Evolutionary conservation across 1,140 invertebrate genomes (phyloP).

Genomic region (Ylistrum balloti): DNA sequence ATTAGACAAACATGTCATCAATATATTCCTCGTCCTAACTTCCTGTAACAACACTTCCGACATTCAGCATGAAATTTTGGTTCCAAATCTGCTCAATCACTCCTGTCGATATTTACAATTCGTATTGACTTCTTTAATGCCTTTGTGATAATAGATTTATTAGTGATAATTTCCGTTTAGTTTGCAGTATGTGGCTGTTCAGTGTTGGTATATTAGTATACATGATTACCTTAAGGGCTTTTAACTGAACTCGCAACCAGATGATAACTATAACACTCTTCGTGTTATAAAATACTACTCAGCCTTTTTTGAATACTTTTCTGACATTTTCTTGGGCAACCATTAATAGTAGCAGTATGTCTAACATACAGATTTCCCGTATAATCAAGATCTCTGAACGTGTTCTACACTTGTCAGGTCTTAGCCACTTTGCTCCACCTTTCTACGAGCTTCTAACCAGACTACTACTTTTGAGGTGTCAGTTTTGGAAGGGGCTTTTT

Average conservation of each 20-base stretch:
- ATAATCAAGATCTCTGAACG: neutral
- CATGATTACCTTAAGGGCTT: no score
- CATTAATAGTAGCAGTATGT: neutral
- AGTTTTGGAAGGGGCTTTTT: neutral
- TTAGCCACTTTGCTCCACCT: neutral
- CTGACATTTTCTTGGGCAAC: neutral
- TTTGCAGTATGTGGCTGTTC: neutral
- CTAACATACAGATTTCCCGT: neutral
- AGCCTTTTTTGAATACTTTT: no score
- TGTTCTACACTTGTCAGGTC: neutral
- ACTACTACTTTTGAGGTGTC: neutral
- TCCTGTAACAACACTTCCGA: neutral
- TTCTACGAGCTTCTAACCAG: neutral
- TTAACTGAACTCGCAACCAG: neutral
- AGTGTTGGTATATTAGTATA: neutral
- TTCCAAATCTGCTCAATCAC: neutral
- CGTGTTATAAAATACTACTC: neutral
- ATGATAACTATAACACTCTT: neutral
- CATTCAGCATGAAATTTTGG: neutral
- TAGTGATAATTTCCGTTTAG: neutral
- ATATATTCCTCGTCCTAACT: neutral
- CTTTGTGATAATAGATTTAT: neutral
- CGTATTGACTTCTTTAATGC: neutral
- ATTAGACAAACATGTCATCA: constrained; percentile 7
- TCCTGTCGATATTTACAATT: neutral